These are phyloP conservation scores for Proisotoma minuta DNA, from an alignment of 2,888 invertebrate genomes.

Conservation along the genomic window DNA sequence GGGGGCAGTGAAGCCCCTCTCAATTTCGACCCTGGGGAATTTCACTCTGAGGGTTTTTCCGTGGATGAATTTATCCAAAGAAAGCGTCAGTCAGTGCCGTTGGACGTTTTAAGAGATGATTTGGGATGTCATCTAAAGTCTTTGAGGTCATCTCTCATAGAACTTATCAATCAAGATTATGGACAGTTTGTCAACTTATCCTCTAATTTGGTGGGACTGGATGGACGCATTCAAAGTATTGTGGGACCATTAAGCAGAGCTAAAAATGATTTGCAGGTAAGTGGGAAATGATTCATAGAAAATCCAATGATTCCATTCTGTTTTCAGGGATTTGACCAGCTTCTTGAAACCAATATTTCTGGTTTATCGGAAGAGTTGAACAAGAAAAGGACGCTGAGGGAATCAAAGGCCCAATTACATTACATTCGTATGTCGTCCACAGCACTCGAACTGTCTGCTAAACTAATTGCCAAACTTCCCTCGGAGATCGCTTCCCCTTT, in stretches of 20 bases:
- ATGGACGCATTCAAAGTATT: slow-evolving; percentile 76
- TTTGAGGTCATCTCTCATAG: slow-evolving; percentile 89
- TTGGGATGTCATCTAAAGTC: slow-evolving; percentile 83
- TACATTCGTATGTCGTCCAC: slow-evolving; percentile 31
- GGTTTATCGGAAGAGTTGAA: slow-evolving; percentile 34
- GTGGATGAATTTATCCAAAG: slow-evolving; percentile 87
- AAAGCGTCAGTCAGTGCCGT: slow-evolving; percentile 62
- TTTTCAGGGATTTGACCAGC: slow-evolving; percentile 27
- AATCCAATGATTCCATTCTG: slow-evolving; percentile 1
- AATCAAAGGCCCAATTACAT: slow-evolving; percentile 33
- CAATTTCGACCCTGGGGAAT: slow-evolving; percentile 45
- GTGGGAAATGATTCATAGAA: too few relatives aligned
- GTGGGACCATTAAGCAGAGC: slow-evolving; percentile 74
- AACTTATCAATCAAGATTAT: slow-evolving; percentile 95
- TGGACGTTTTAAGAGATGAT: slow-evolving; percentile 84
- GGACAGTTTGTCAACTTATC: slow-evolving; percentile 96
- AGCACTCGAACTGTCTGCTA: slow-evolving; percentile 36
- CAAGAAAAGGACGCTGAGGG: slow-evolving; percentile 28
- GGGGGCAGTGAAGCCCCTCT: slow-evolving; percentile 12
- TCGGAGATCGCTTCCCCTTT: slow-evolving; percentile 20
- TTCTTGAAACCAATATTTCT: slow-evolving; percentile 32
- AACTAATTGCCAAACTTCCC: slow-evolving; percentile 35
- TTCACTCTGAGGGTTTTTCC: slow-evolving; percentile 68
- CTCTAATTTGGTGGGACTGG: slow-evolving; percentile 86
- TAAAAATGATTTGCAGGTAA: slow-evolving; percentile 77